Percentiles rank a stretch among this genome's conserved stretches.
These are phyloP conservation scores for Schrankia costaestrigalis DNA, from an alignment of 2,888 invertebrate genomes.

Conservation along the genomic window DNA sequence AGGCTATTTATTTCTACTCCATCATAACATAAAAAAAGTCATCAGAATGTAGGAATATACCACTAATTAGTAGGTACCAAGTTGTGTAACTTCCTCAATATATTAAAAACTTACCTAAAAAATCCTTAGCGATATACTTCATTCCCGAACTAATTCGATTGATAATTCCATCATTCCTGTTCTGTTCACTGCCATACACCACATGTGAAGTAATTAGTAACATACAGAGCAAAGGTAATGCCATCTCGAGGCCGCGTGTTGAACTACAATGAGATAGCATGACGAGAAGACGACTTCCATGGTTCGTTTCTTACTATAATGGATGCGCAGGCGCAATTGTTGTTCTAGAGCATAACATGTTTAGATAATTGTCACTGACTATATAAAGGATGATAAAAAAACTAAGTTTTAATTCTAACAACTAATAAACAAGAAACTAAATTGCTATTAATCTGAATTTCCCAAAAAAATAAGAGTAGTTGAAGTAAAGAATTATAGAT, in stretches of 20 bases:
- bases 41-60: too few relatives aligned
- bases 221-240: conserved; percentile 46
- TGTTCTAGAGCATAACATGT: conserved; percentile 59
- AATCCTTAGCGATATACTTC: conserved; percentile 68
- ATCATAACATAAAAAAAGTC: too few relatives aligned
- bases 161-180: conserved; percentile 55
- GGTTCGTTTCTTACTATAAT: conserved; percentile 61
- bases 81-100: not conserved
- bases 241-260: conserved; percentile 55
- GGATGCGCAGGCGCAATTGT: conserved; percentile 51
- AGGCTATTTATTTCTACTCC: too few relatives aligned
- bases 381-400: conserved; percentile 51
- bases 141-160: conserved; percentile 63
- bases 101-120: conserved; percentile 56
- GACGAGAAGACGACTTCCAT: conserved; percentile 29
- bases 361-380: conserved; percentile 37
- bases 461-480: too few relatives aligned
- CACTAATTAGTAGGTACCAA: not conserved
- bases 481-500: too few relatives aligned
- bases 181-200: conserved; percentile 41
- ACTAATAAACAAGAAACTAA: too few relatives aligned
- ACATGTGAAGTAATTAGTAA: conserved; percentile 41
- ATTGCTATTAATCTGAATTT: too few relatives aligned
- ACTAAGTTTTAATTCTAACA: too few relatives aligned
- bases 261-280: conserved; percentile 46